Evolutionary conservation across 1,140 invertebrate genomes (phyloP).

Genomic region (Asbolus verrucosus): DNA sequence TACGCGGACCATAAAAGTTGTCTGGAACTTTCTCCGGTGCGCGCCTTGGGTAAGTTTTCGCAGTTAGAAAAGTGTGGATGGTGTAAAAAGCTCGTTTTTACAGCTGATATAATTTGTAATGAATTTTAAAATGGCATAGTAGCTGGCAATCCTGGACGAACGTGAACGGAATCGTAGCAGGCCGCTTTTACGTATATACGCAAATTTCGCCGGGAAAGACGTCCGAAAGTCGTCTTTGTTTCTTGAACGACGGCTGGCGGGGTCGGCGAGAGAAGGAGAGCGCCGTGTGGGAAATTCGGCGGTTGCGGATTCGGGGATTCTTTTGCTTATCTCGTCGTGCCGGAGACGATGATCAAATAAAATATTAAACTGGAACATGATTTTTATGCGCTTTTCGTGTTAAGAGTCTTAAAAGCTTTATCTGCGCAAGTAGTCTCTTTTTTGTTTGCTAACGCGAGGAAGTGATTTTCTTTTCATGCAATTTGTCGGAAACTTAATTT

Average conservation of each 20-base stretch:
- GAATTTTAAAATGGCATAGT: conserved; percentile 63
- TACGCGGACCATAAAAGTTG: conserved; percentile 29
- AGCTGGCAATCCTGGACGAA: conserved; percentile 72
- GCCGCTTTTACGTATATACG: no score
- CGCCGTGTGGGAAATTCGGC: conserved; percentile 4
- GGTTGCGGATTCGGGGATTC: conserved; percentile 46
- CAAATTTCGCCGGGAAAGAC: conserved; percentile 8
- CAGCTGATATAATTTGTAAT: conserved; percentile 64
- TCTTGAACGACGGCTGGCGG: neutral
- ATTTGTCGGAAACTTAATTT: conserved; percentile 43
- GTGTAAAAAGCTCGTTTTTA: conserved; percentile 59
- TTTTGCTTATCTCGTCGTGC: conserved; percentile 57
- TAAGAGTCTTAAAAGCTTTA: conserved; percentile 57
- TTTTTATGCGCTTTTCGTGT: conserved; percentile 62
- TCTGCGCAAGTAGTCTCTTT: conserved; percentile 39
- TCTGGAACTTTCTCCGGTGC: conserved; percentile 29
- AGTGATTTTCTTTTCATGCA: conserved; percentile 32
- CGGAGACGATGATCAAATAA: conserved; percentile 61
- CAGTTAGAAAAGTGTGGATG: conserved; percentile 37
- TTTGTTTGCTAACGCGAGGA: conserved; percentile 35
- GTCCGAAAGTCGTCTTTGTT: neutral
- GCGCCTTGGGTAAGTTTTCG: conserved; percentile 22
- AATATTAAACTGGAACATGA: conserved; percentile 63
- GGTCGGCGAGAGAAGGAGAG: conserved; percentile 14
- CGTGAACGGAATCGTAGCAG: conserved; percentile 88